These are phyloP conservation scores for Bufotes viridis DNA, from an alignment of 2,797 vertebrate genomes.

Conservation along the genomic window DNA sequence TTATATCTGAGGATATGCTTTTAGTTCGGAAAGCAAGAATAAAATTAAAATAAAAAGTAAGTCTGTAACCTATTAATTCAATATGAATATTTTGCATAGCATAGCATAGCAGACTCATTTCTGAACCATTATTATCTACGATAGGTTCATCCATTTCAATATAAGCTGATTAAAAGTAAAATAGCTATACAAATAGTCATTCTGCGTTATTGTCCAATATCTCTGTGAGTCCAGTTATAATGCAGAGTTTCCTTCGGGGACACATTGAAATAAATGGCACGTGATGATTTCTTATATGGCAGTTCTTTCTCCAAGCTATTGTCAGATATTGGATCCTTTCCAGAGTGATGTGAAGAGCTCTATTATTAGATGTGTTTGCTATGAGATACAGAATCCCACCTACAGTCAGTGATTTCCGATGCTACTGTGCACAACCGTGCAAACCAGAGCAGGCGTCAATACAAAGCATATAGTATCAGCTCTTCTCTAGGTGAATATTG, in stretches of 20 bases:
- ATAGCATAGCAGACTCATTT: not conserved
- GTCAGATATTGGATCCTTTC: conserved; percentile 53
- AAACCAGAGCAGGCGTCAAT: not conserved
- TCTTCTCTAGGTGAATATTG: not conserved
- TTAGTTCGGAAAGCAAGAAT: not conserved
- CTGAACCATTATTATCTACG: not conserved
- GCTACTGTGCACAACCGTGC: conserved; percentile 16
- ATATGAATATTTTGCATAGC: not conserved
- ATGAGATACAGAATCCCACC: conserved; percentile 56
- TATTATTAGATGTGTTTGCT: conserved; percentile 61
- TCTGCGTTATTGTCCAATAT: conserved; percentile 4
- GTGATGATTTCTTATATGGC: conserved; percentile 29
- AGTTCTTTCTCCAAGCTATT: conserved; percentile 35
- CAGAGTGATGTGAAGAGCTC: conserved; percentile 45
- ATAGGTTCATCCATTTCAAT: not conserved
- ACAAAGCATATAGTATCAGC: not conserved
- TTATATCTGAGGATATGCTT: not conserved
- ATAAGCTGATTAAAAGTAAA: not conserved
- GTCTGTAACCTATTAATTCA: not conserved
- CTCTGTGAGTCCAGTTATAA: not conserved
- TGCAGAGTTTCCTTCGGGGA: not conserved
- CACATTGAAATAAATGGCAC: conserved; percentile 19
- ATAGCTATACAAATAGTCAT: not conserved
- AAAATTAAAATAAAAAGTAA: too few species aligned
- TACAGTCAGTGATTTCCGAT: conserved; percentile 15